These are phyloP conservation scores for Oriolus oriolus DNA, from an alignment of 2,113 vertebrate genomes.

Conservation along the genomic window DNA sequence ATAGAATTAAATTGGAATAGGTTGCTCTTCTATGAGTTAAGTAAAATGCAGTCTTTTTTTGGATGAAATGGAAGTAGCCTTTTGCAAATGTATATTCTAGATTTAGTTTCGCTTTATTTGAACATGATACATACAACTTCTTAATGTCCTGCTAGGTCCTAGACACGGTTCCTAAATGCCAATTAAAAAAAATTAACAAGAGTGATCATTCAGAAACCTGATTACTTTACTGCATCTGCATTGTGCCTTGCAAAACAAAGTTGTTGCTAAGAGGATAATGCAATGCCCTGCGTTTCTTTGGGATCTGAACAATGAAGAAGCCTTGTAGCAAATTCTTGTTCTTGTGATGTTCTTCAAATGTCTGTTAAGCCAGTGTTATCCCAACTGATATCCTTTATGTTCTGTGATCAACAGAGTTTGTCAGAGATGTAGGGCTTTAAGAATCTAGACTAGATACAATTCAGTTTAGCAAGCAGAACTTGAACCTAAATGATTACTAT, in stretches of 20 bases:
- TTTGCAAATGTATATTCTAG: neutral
- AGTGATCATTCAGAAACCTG: neutral
- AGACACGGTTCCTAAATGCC: neutral
- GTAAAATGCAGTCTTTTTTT: neutral
- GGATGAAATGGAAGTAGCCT: neutral
- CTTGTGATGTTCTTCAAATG: neutral
- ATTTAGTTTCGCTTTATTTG: neutral
- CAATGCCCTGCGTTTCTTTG: neutral
- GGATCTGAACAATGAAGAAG: neutral
- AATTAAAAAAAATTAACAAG: neutral
- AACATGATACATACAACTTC: neutral
- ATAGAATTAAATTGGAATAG: neutral
- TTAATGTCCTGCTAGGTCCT: neutral
- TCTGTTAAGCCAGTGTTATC: neutral
- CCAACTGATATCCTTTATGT: neutral
- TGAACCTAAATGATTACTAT: slow-evolving; percentile 43
- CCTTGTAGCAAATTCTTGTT: neutral
- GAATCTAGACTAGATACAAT: neutral
- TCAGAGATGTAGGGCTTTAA: neutral
- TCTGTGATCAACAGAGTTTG: neutral
- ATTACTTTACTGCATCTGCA: neutral
- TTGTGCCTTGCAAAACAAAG: neutral
- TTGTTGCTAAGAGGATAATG: neutral
- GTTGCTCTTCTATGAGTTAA: neutral
- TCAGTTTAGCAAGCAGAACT: slow-evolving; percentile 41